Conservation (phyloP, 2,888 invertebrate genomes). For the Ochropleura plecta region DNA sequence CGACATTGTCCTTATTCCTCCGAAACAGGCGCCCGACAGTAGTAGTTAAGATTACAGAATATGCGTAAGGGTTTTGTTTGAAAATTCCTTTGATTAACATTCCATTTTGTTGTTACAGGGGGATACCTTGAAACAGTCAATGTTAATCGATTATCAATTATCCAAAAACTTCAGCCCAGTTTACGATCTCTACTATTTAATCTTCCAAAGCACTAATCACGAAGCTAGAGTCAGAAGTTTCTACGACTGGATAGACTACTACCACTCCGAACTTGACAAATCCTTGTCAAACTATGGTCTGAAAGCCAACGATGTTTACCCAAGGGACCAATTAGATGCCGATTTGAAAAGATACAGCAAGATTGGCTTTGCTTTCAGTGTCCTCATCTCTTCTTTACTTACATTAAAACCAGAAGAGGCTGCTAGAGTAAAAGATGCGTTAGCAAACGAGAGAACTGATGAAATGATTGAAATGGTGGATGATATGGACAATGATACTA, state of each 20-base stretch:
- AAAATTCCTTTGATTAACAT: not conserved
- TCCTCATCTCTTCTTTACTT: slow-evolving; percentile 58
- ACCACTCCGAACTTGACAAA: slow-evolving; percentile 66
- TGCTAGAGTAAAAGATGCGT: slow-evolving; percentile 50
- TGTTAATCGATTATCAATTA: slow-evolving; percentile 76
- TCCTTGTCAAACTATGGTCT: slow-evolving; percentile 63
- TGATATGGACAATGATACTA: slow-evolving; percentile 52
- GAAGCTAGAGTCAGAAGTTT: slow-evolving; percentile 65
- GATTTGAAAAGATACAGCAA: slow-evolving; percentile 69
- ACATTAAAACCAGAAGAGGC: slow-evolving; percentile 64
- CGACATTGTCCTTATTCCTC: not conserved
- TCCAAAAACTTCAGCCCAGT: slow-evolving; percentile 69
- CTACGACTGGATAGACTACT: slow-evolving; percentile 70
- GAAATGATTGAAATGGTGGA: slow-evolving; percentile 3
- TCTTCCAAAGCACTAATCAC: slow-evolving; percentile 75
- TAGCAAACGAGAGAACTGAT: not conserved
- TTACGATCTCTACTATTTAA: slow-evolving; percentile 69
- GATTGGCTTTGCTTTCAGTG: slow-evolving; percentile 50
- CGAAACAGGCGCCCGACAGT: not conserved
- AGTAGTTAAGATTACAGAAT: not conserved
- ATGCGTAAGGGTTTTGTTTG: no score
- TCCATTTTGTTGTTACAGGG: slow-evolving; percentile 61
- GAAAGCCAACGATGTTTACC: slow-evolving; percentile 63
- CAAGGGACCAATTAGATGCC: slow-evolving; percentile 66
- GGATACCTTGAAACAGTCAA: slow-evolving; percentile 59